These are phyloP conservation scores for Sylvicola cinctus DNA, from an alignment of 2,888 invertebrate species.

Conservation along the genomic window DNA sequence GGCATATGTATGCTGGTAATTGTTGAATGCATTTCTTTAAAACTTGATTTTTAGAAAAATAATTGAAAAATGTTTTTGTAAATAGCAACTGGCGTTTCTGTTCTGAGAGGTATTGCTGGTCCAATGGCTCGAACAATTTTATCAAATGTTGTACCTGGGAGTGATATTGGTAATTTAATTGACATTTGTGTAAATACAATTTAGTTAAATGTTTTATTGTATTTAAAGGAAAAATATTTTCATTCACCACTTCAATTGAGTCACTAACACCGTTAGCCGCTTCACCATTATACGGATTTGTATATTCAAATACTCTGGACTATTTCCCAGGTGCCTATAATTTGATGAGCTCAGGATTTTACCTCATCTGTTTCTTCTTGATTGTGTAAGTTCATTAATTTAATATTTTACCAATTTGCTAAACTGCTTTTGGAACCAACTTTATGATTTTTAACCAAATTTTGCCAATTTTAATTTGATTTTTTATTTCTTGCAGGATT, in stretches of 20 bases:
- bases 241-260: constrained; percentile 43
- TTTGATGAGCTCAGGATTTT: constrained; percentile 30
- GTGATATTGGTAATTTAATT: constrained; percentile 20
- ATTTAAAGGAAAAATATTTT: constrained; percentile 38
- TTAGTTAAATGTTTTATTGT: too few species aligned
- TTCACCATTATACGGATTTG: constrained; percentile 37
- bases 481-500: constrained; percentile 1
- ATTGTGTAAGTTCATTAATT: constrained; percentile 2
- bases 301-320: constrained; percentile 36
- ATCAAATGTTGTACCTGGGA: constrained; percentile 18
- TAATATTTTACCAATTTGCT: too few species aligned
- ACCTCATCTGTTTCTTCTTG: constrained; percentile 8
- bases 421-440: too few species aligned
- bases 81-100: constrained; percentile 17
- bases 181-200: too few species aligned
- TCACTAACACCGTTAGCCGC: constrained; percentile 37
- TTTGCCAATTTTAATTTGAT: not conserved
- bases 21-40: not conserved
- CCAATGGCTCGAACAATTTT: constrained; percentile 25
- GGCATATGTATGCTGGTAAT: constrained; percentile 17
- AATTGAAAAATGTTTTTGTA: not conserved
- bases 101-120: constrained; percentile 19
- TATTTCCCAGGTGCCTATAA: constrained; percentile 37
- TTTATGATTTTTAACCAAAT: too few species aligned
- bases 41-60: not conserved